A percentile compares a stretch with the other conserved stretches of the same genome.
Conservation (phyloP, 2,113 vertebrate species). For the Rhabdornis inornatus region DNA sequence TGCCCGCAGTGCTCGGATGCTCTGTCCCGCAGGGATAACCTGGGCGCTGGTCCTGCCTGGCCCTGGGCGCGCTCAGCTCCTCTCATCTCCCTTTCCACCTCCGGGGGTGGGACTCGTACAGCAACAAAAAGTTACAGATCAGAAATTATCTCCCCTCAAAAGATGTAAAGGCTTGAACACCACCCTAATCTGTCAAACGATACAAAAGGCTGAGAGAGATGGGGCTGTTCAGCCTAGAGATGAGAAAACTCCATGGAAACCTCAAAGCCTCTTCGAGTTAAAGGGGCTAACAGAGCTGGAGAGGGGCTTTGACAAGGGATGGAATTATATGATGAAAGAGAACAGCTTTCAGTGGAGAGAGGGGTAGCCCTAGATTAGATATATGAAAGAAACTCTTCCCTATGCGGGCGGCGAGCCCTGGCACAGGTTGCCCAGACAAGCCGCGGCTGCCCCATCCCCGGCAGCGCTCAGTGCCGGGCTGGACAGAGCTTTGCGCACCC, state of each 20-base stretch:
- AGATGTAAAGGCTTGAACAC: too few species aligned
- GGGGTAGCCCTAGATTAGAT: background rate
- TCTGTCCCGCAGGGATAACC: too few species aligned
- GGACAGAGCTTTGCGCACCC: background rate
- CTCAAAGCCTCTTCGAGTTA: background rate
- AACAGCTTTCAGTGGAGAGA: background rate
- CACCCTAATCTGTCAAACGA: accelerated
- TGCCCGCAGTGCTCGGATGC: background rate
- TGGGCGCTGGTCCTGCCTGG: too few species aligned
- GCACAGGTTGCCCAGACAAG: background rate
- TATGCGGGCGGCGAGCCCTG: background rate
- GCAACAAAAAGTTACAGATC: accelerated
- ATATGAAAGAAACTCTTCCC: background rate
- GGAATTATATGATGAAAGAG: too few species aligned
- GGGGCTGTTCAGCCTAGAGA: too few species aligned
- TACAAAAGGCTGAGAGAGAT: too few species aligned
- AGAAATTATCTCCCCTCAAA: accelerated
- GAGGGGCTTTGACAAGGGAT: background rate
- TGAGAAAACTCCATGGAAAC: background rate
- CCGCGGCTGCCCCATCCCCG: background rate
- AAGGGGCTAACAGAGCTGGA: too few species aligned
- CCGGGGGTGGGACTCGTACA: accelerated
- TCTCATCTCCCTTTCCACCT: accelerated
- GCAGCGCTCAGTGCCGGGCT: accelerated
- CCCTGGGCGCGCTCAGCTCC: accelerated